A percentile compares a stretch with the other conserved stretches of the same genome.
phyloP scores from a whole-genome alignment of 1,140 invertebrate species.

The Danaus melanippus region DNA sequence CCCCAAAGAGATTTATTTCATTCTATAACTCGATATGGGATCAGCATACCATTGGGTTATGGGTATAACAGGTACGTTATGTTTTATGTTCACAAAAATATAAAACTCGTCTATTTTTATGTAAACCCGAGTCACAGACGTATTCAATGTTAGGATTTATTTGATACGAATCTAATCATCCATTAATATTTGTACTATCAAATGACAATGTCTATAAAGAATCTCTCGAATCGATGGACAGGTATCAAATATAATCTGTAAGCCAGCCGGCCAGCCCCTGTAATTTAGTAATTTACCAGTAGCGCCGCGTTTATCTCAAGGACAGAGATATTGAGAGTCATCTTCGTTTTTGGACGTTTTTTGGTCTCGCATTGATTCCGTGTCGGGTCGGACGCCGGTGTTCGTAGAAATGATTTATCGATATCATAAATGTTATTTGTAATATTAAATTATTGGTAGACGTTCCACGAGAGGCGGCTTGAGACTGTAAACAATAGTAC shows the following conservation, averaged over 20 bases:
- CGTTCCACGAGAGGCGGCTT: no score
- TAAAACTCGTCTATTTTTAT: slow-evolving; percentile 4
- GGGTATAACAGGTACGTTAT: slow-evolving; percentile 38
- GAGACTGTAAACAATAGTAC: no score
- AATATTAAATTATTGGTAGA: no score
- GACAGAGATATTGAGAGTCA: slow-evolving; percentile 2
- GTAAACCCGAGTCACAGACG: no score
- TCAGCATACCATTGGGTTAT: slow-evolving; percentile 41
- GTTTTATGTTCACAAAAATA: slow-evolving; percentile 23
- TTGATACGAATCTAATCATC: no score
- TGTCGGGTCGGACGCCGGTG: no score
- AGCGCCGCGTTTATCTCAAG: slow-evolving; percentile 37
- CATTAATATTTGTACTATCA: no score
- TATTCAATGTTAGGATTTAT: no score
- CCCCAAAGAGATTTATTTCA: slow-evolving; percentile 48
- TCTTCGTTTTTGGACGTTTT: slow-evolving; percentile 6
- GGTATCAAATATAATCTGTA: slow-evolving; percentile 13
- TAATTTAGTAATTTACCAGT: slow-evolving; percentile 44
- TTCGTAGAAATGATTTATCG: no score
- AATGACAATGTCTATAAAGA: no score
- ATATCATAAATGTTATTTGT: no score
- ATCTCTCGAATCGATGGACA: slow-evolving; percentile 1
- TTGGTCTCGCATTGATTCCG: no score
- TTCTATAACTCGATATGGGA: slow-evolving; percentile 58
- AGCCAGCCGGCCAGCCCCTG: slow-evolving; percentile 9